Conservation (phyloP, 1,140 invertebrate genomes). For the Pygmarrhopalites habei region DNA sequence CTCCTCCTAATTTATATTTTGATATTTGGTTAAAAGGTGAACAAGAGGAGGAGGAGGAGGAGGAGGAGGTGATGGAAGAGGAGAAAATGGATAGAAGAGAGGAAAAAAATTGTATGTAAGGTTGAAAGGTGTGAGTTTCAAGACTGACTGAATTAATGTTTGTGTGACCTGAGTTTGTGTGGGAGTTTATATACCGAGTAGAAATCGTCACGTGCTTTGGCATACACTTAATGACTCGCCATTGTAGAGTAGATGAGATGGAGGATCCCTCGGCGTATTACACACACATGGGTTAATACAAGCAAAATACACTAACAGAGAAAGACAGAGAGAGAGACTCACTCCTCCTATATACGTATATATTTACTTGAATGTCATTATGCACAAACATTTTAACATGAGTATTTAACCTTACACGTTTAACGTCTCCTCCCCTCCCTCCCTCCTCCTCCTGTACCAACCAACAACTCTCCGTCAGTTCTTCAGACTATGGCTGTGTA, state of each 20-base stretch:
- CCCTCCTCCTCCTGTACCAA: too few relatives aligned
- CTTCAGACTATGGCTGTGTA: too few relatives aligned
- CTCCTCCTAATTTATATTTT: too few relatives aligned
- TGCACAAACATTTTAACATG: not conserved
- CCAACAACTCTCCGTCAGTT: too few relatives aligned
- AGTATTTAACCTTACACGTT: too few relatives aligned
- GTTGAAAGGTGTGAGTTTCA: slow-evolving; percentile 20
- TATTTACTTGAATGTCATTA: not conserved
- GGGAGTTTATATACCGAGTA: slow-evolving; percentile 37
- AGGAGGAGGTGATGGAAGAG: not conserved
- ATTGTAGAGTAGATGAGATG: not conserved
- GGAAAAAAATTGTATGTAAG: slow-evolving; percentile 6
- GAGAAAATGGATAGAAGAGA: not conserved
- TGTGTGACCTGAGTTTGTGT: slow-evolving; percentile 27
- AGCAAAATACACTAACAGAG: too few relatives aligned
- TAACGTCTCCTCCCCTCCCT: too few relatives aligned
- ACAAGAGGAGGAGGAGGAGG: too few relatives aligned
- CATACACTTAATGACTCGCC: slow-evolving; percentile 37
- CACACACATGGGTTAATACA: not conserved
- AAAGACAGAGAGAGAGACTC: too few relatives aligned
- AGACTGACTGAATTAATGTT: slow-evolving; percentile 37
- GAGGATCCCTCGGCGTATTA: not conserved
- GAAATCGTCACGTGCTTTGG: slow-evolving; percentile 38
- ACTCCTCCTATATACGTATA: too few relatives aligned
- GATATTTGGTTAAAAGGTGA: too few relatives aligned